phyloP scores from a whole-genome alignment of 1,140 invertebrate species.

The Platyura marginata region DNA sequence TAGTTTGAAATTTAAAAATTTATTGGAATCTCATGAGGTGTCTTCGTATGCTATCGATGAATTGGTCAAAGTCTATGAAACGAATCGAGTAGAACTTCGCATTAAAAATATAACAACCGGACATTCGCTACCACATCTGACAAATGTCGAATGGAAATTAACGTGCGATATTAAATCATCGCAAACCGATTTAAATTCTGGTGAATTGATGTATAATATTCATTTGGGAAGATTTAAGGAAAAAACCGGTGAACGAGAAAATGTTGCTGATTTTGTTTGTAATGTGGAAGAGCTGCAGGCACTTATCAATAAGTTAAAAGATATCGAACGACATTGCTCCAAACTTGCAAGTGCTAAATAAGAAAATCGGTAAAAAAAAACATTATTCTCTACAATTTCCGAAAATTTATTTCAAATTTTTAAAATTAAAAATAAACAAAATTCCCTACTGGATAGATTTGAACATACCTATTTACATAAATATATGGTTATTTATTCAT shows the following conservation, averaged over 20 bases:
- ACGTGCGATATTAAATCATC: constrained; percentile 20
- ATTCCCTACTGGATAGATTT: too few relatives aligned
- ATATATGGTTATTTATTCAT: too few relatives aligned
- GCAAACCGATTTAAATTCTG: constrained; percentile 13
- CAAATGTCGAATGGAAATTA: constrained; percentile 21
- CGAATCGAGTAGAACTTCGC: constrained; percentile 14
- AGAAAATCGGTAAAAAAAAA: too few relatives aligned
- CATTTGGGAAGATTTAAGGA: constrained; percentile 15
- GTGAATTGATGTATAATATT: constrained; percentile 14
- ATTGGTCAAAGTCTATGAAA: constrained; percentile 14
- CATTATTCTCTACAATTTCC: too few relatives aligned
- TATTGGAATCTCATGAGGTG: constrained; percentile 11
- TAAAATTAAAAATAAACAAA: too few relatives aligned
- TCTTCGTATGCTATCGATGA: constrained; percentile 11
- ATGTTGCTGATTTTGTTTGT: constrained; percentile 18
- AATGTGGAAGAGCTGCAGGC: constrained; percentile 22
- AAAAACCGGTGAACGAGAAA: constrained; percentile 14
- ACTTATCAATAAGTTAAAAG: constrained; percentile 18
- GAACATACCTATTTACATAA: too few relatives aligned
- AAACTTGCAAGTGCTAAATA: not conserved
- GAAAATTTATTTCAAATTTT: too few relatives aligned
- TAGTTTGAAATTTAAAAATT: constrained; percentile 8
- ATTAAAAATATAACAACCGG: constrained; percentile 16
- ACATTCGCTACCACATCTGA: constrained; percentile 17
- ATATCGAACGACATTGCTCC: constrained; percentile 20